A percentile compares a stretch with the other conserved stretches of the same genome.
Conservation (phyloP, 1,140 invertebrate species). For the Octopus sinensis region DNA sequence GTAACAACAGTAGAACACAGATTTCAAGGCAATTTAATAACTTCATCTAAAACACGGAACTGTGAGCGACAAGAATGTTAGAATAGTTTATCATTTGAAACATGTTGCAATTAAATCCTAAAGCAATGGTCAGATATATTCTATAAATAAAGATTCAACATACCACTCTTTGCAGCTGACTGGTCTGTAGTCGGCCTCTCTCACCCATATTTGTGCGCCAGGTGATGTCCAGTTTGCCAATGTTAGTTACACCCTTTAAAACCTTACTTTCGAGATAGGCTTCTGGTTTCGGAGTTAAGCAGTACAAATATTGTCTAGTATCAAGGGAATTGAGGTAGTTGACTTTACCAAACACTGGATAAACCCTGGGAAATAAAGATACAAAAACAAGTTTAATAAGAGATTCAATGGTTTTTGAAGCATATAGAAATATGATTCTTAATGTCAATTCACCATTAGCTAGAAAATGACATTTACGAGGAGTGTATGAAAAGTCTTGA, state of each 20-base stretch:
- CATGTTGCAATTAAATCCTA: no score
- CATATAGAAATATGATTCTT: no score
- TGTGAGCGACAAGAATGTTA: no score
- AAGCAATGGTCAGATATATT: no score
- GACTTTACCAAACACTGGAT: slow-evolving; percentile 79
- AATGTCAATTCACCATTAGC: no score
- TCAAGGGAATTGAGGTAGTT: slow-evolving; percentile 71
- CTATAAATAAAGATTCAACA: slow-evolving; percentile 21
- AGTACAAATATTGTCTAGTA: slow-evolving; percentile 88
- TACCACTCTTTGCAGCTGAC: slow-evolving; percentile 86
- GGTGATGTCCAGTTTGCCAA: slow-evolving; percentile 95
- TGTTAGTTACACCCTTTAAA: slow-evolving; percentile 79
- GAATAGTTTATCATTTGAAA: no score
- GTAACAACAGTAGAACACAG: no score
- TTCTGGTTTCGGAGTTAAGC: slow-evolving; percentile 75
- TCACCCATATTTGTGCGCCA: slow-evolving; percentile 96
- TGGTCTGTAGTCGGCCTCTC: slow-evolving; percentile 89
- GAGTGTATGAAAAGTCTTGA: no score
- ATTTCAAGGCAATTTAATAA: no score
- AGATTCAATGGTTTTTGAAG: neutral
- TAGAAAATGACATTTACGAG: no score
- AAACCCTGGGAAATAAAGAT: slow-evolving; percentile 27
- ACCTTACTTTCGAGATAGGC: slow-evolving; percentile 70
- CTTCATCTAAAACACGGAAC: no score
- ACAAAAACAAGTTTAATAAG: no score